Evolutionary conservation across 1,140 invertebrate species (phyloP), one percentile per base, ranked within the genome.

Genomic region (Drosophila mauritiana): DNA sequence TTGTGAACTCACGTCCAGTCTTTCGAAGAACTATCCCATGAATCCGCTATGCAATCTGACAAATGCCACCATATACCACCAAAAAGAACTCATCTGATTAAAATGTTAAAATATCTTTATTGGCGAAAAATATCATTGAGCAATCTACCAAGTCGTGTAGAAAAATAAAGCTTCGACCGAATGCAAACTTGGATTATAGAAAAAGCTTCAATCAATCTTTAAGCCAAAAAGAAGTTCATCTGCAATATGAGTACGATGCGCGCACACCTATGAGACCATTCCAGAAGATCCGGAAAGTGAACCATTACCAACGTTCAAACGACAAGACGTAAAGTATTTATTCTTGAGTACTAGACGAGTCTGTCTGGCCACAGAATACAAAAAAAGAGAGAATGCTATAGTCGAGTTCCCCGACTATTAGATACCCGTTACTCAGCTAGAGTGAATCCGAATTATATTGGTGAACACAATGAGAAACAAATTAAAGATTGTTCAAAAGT

Each of bases 181-280:
- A 64, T 10, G 15, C 42, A 15, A 48, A 11, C 45, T 37, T 20
- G 5, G 17, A 25, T 20, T 20, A 63, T 13, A 40, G 12, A 15
- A 65, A 37, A 57, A 22, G 20, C 8, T 2, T 59, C 8, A 45
- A 77, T 13, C 75, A 42, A 27, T 57, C 37, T 6, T 13, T 10
- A 3, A 27, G 40, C 4, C 56, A 67, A 46, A 48, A 43, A 25
- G 69, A 80, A 40, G 46, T 72, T 10, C 27, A 20, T 25, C 57
- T 27, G 5, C 39, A 42, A 42, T 20, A 63, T 57, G 80, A 78
- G 3, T 89, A 89, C 59, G 84, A 89, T 59, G 93, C 13, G 95
- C 95, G 69, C 95, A 95, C 80, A 95, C 95, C 64, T 96, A 96
- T 74, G 95, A 95, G 84, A 95, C 95, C 0, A 95, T 95, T 65